These are phyloP conservation scores for Perccottus glenii DNA, from an alignment of 2,113 vertebrate species.

Conservation along the genomic window DNA sequence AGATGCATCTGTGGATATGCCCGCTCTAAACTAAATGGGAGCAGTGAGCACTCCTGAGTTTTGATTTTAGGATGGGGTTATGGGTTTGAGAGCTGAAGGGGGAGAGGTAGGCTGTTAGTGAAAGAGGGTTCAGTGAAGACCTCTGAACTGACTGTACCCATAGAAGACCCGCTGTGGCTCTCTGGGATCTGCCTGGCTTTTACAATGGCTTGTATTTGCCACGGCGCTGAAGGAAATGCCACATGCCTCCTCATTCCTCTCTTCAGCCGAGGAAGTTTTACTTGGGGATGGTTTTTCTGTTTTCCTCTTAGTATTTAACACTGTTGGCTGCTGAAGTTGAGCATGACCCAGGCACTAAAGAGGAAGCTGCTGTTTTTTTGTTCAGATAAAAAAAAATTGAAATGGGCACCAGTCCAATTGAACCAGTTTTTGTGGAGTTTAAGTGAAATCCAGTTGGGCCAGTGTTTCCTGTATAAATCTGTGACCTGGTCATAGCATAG, in stretches of 20 bases:
- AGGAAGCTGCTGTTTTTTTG: slow-evolving; percentile 22
- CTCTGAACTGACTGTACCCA: slow-evolving; percentile 47
- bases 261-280: slow-evolving; percentile 45
- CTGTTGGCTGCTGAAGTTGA: slow-evolving; percentile 42
- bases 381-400: slow-evolving; percentile 10
- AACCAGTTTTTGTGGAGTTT: slow-evolving; percentile 27
- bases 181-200: slow-evolving; percentile 87
- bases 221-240: slow-evolving; percentile 60
- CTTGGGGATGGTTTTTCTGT: slow-evolving; percentile 27
- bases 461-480: slow-evolving; percentile 7
- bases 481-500: slow-evolving; percentile 21
- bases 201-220: slow-evolving; percentile 99
- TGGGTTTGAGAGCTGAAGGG: slow-evolving; percentile 42
- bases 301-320: slow-evolving; percentile 31
- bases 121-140: slow-evolving; percentile 39
- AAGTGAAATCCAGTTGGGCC: slow-evolving; percentile 7
- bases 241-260: slow-evolving; percentile 16
- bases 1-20: slow-evolving; percentile 1
- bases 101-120: slow-evolving; percentile 48
- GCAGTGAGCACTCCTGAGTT: slow-evolving; percentile 37
- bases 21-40: slow-evolving; percentile 19
- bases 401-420: slow-evolving; percentile 68
- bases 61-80: slow-evolving; percentile 52
- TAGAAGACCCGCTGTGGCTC: slow-evolving; percentile 76
- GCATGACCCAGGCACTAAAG: slow-evolving; percentile 8